Evolutionary conservation across 2,888 invertebrate genomes (phyloP).

Genomic region (Bhutanitis thaidina): DNA sequence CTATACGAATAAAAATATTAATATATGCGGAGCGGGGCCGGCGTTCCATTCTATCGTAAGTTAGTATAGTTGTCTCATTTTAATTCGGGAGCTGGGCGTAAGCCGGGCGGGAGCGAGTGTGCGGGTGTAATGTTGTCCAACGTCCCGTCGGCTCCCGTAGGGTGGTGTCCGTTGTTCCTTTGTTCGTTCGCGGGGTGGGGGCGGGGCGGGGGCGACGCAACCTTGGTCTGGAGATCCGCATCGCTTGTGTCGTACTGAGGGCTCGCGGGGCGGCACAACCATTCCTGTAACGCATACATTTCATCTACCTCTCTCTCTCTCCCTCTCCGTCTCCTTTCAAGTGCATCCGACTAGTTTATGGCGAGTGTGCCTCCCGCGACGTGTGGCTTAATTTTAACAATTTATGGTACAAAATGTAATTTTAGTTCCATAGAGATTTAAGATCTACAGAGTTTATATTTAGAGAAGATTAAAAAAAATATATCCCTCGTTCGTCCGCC

Average conservation of each 20-base stretch:
- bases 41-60: conserved; percentile 43
- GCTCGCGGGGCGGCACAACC: conserved; percentile 31
- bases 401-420: conserved; percentile 75
- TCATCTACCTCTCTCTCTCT: conserved; percentile 11
- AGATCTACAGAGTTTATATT: conserved; percentile 73
- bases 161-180: neutral
- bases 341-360: neutral
- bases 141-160: too few species aligned
- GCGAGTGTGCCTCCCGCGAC: conserved; percentile 38
- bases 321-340: conserved; percentile 13
- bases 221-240: conserved; percentile 37
- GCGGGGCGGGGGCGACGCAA: conserved; percentile 24
- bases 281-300: too few species aligned
- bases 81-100: conserved; percentile 7
- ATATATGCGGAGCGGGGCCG: conserved; percentile 54
- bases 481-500: conserved; percentile 31
- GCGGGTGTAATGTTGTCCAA: too few species aligned
- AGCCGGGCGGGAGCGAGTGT: conserved; percentile 23
- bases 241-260: conserved; percentile 35
- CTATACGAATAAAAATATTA: conserved; percentile 61
- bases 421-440: conserved; percentile 74
- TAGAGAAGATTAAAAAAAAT: conserved; percentile 51
- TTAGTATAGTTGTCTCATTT: conserved; percentile 44
- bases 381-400: conserved; percentile 65
- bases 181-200: too few species aligned